Conservation (phyloP, 1,140 invertebrate genomes). For the Acromyrmex echinatior region DNA sequence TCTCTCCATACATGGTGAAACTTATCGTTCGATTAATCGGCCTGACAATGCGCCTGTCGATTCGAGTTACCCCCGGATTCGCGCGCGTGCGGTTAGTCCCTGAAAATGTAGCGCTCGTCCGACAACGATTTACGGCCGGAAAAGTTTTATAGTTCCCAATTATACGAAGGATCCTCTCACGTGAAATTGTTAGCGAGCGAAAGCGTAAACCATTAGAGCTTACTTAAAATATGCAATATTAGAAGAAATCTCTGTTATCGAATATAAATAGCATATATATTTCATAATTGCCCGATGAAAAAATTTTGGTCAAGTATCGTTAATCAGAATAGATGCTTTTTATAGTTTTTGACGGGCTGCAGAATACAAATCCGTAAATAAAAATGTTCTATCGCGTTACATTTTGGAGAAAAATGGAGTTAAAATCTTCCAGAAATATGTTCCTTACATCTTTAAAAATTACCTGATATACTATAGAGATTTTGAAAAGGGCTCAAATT, state of each 20-base stretch:
- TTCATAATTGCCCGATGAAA: too few species aligned
- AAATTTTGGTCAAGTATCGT: too few species aligned
- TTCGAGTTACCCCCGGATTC: constrained; percentile 72
- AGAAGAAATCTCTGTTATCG: not conserved
- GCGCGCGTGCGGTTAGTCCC: constrained; percentile 54
- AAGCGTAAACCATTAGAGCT: constrained; percentile 34
- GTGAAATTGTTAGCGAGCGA: constrained; percentile 49
- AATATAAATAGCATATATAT: too few species aligned
- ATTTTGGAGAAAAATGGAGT: too few species aligned
- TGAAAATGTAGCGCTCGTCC: constrained; percentile 50
- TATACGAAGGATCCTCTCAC: constrained; percentile 52
- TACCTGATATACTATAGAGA: too few species aligned
- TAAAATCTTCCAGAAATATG: too few species aligned
- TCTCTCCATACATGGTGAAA: constrained; percentile 70
- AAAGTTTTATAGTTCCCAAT: constrained; percentile 62
- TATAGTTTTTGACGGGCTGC: too few species aligned
- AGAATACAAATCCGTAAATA: too few species aligned
- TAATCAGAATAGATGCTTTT: too few species aligned
- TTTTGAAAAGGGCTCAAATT: too few species aligned
- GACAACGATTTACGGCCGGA: constrained; percentile 55
- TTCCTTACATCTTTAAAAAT: too few species aligned
- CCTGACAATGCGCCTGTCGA: constrained; percentile 77
- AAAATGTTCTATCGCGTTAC: too few species aligned
- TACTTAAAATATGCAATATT: not conserved
- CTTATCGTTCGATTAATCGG: constrained; percentile 80